Percentiles rank a stretch among this genome's conserved stretches.
Conservation (phyloP, 2,888 invertebrate genomes). For the Smittia aterrima region DNA sequence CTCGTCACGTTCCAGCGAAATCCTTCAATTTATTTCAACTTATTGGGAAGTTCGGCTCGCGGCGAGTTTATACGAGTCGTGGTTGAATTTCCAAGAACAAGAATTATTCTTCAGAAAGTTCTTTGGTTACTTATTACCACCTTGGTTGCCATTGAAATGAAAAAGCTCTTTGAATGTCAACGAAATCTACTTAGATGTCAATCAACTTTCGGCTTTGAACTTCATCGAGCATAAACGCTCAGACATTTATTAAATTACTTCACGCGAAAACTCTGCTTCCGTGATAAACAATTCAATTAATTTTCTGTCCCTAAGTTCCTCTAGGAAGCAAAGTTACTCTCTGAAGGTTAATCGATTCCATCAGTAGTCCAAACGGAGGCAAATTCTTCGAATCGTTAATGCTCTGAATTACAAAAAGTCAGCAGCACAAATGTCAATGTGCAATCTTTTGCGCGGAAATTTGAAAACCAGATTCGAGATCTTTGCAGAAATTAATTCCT, state of each 20-base stretch:
- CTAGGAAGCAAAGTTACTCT: background rate
- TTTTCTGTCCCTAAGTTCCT: background rate
- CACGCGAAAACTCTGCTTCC: background rate
- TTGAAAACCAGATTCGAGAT: no score
- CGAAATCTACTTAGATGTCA: background rate
- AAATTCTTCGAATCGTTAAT: no score
- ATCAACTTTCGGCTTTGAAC: background rate
- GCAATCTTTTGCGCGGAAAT: no score
- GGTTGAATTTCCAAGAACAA: background rate
- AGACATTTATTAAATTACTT: background rate
- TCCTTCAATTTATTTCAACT: background rate
- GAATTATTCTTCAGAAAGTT: background rate
- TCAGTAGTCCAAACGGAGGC: background rate
- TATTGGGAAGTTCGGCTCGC: background rate
- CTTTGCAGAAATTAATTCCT: no score
- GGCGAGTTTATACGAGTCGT: background rate
- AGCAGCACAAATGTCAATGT: no score
- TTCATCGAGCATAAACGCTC: background rate
- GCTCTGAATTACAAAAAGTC: no score
- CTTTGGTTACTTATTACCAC: no score
- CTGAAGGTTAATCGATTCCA: background rate
- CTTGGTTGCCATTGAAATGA: no score
- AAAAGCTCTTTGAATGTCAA: no score
- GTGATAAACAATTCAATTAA: slow-evolving; percentile 1
- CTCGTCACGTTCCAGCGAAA: background rate